These are phyloP conservation scores for Agrochola circellaris DNA, from an alignment of 2,888 invertebrate species.

Conservation along the genomic window DNA sequence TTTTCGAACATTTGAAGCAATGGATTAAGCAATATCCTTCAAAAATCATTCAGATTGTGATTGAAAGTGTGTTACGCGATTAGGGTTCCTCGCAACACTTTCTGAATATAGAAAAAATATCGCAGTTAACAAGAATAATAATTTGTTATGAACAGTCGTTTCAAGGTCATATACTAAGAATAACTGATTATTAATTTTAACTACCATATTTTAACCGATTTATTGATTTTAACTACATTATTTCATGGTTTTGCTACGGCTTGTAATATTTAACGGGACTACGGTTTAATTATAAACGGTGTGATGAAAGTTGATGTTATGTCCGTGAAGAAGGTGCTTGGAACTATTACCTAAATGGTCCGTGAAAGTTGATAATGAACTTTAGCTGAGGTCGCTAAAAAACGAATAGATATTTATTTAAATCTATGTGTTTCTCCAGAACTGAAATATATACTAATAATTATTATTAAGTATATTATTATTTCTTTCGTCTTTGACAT, in stretches of 20 bases:
- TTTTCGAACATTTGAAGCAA: too few relatives aligned
- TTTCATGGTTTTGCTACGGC: constrained; percentile 49
- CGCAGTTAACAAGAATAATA: neutral
- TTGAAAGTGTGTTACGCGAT: too few relatives aligned
- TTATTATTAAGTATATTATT: too few relatives aligned
- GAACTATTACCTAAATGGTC: constrained; percentile 28
- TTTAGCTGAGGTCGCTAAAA: constrained; percentile 6
- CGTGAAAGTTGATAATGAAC: neutral
- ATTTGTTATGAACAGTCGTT: constrained; percentile 1
- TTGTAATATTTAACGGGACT: constrained; percentile 44
- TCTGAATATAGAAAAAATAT: neutral
- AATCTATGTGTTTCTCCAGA: neutral
- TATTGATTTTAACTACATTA: constrained; percentile 48
- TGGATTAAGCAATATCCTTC: too few relatives aligned
- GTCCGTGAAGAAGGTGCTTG: constrained; percentile 27
- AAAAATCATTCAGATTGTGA: too few relatives aligned
- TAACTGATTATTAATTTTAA: constrained; percentile 36
- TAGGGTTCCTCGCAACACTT: neutral
- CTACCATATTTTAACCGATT: constrained; percentile 30
- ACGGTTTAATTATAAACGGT: constrained; percentile 23
- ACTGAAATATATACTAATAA: neutral
- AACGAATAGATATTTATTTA: constrained; percentile 2
- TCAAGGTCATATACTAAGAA: constrained; percentile 8
- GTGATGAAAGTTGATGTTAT: constrained; percentile 22
- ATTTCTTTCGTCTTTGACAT: too few relatives aligned